Evolutionary conservation across 2,113 vertebrate genomes (phyloP).

Genomic region (Hippocampus mohnikei): DNA sequence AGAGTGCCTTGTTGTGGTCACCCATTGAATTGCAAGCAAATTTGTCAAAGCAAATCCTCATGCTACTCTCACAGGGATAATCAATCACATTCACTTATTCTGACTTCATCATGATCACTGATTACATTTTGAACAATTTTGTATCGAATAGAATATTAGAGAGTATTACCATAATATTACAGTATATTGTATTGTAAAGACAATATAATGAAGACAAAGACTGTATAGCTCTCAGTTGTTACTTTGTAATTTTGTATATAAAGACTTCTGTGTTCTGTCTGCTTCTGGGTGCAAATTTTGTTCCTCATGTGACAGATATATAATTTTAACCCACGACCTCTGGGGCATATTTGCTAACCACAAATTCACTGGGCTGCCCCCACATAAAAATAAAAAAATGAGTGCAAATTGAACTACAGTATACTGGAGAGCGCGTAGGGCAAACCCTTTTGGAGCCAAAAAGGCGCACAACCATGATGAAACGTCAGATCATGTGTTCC

Average conservation of each 20-base stretch:
- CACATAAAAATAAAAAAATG: too few relatives aligned
- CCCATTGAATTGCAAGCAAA: slow-evolving; percentile 38
- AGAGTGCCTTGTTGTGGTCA: slow-evolving; percentile 55
- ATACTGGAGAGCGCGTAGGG: neutral
- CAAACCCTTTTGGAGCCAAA: slow-evolving; percentile 3
- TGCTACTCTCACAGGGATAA: neutral
- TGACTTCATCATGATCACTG: neutral
- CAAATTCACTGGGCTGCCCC: neutral
- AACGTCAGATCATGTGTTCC: slow-evolving; percentile 12
- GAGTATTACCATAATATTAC: too few relatives aligned
- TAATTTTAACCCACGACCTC: neutral
- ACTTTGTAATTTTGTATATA: too few relatives aligned
- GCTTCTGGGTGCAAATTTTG: too few relatives aligned
- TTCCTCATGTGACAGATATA: neutral
- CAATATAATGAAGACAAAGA: too few relatives aligned
- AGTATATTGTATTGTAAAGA: too few relatives aligned
- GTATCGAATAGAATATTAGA: neutral
- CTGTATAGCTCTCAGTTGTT: too few relatives aligned
- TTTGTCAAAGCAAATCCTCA: neutral
- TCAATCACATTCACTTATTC: neutral
- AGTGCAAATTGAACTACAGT: slow-evolving; percentile 4
- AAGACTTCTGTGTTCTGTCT: too few relatives aligned
- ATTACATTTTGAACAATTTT: neutral
- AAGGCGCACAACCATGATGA: slow-evolving; percentile 17
- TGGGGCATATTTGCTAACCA: neutral